Evolutionary conservation across 2,888 invertebrate species (phyloP), one percentile per base, ranked within the genome.

Genomic region (Terebella lapidaria): DNA sequence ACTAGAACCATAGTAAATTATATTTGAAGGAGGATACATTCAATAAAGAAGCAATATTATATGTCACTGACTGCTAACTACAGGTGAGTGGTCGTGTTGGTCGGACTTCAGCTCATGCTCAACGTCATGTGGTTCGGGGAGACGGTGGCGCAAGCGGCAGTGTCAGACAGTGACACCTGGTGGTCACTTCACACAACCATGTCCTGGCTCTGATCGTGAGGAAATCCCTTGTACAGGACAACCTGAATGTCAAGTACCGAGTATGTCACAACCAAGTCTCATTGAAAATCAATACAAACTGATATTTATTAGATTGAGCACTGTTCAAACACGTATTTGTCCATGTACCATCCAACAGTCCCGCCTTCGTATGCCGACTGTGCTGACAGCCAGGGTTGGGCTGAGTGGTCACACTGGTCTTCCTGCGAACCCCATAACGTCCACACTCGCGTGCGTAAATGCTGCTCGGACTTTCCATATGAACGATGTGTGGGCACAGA

Each of bases 31-130:
- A n/a, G n/a, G n/a, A n/a, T n/a, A n/a, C n/a, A n/a, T n/a, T n/a
- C n/a, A n/a, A n/a, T n/a, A n/a, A n/a, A n/a, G n/a, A n/a, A n/a
- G n/a, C n/a, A n/a, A n/a, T n/a, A n/a, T n/a, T n/a, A n/a, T n/a
- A n/a, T n/a, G n/a, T n/a, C n/a, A n/a, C n/a, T 35, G 42, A 35
- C 22, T 49, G 5, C 24, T 24, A 10, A 5, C n/a, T 52, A n/a
- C 30, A 57, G 57, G 57, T 27, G 18, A 54, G 46, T 62, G 62
- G 62, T 62, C 62, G 18, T 62, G 62, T 47, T 62, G 62, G 62
- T 45, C 54, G 4, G 62, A 62, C 20, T 62, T 27, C 42, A 46
- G 55, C 28, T 25, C 56, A 5, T 62, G 62, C 29, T 59, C 59
- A 20, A 56, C 30, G 27, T 42, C 62, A 1, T 62, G 62, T 29